Percentiles rank a stretch among this genome's conserved stretches.
Evolutionary conservation across 2,113 vertebrate genomes (phyloP).

Genomic region (Hemichromis elongatus): DNA sequence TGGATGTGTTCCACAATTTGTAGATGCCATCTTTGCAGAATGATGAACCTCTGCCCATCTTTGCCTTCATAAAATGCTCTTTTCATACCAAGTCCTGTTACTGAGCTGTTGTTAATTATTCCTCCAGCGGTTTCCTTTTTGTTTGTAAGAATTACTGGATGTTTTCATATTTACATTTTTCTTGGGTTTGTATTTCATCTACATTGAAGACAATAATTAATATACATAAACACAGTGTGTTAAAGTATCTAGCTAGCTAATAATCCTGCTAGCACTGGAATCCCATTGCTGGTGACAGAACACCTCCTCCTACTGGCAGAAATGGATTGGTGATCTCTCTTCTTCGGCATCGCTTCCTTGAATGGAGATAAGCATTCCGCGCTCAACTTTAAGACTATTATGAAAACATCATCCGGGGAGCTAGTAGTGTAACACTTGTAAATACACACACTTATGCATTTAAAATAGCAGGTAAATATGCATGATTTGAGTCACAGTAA

Average conservation of each 20-base stretch:
- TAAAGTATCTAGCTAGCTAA: not conserved
- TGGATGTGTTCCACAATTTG: not conserved
- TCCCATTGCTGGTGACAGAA: not conserved
- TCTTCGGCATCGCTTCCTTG: not conserved
- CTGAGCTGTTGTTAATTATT: not conserved
- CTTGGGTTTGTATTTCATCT: not conserved
- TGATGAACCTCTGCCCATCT: not conserved
- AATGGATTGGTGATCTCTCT: not conserved
- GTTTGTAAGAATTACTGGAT: not conserved
- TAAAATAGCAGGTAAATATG: not conserved
- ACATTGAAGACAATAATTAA: not conserved
- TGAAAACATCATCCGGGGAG: not conserved
- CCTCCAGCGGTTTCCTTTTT: not conserved
- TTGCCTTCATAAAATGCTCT: not conserved
- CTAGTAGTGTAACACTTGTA: not conserved
- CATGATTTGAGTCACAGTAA: not conserved
- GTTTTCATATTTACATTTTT: not conserved
- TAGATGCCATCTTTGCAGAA: not conserved
- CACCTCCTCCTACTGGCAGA: not conserved
- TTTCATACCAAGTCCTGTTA: not conserved
- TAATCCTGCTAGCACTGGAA: not conserved
- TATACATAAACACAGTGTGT: not conserved
- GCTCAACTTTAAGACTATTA: not conserved
- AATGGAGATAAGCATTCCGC: not conserved
- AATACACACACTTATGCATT: not conserved